Evolutionary conservation across 2,888 invertebrate species (phyloP).

Genomic region (Standfussiana lucernea): DNA sequence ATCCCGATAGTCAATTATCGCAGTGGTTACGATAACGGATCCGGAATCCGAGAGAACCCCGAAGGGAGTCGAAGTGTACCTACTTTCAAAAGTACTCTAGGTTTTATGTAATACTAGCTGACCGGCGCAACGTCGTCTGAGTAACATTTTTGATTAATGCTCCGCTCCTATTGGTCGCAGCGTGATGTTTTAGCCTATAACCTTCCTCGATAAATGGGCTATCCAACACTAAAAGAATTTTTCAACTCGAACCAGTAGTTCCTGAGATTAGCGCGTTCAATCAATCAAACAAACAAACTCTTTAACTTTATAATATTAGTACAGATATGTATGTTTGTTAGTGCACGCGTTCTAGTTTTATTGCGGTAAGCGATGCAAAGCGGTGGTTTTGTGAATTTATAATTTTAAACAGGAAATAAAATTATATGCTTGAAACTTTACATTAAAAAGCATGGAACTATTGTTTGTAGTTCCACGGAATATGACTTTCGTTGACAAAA

Average conservation of each 20-base stretch:
- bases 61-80: neutral
- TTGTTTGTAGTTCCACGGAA: neutral
- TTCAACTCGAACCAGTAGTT: too few relatives aligned
- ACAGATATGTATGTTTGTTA: constrained; percentile 22
- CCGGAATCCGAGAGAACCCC: constrained; percentile 45
- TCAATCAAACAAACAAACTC: too few relatives aligned
- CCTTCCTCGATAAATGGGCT: too few relatives aligned
- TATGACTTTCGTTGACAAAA: neutral
- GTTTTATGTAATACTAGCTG: constrained; percentile 4
- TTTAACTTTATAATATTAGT: too few relatives aligned
- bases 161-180: too few relatives aligned
- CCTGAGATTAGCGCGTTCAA: too few relatives aligned
- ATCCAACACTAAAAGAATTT: too few relatives aligned
- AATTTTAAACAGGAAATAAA: constrained; percentile 1
- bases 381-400: constrained; percentile 33
- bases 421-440: neutral
- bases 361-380: constrained; percentile 18
- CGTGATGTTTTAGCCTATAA: too few relatives aligned
- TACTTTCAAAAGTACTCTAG: neutral
- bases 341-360: constrained; percentile 8
- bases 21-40: constrained; percentile 56
- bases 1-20: constrained; percentile 74
- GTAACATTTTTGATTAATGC: too few relatives aligned
- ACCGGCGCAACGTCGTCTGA: too few relatives aligned
- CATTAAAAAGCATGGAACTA: neutral